Evolutionary conservation across 2,888 invertebrate genomes (phyloP).

Genomic region (Polymixis lichenea): DNA sequence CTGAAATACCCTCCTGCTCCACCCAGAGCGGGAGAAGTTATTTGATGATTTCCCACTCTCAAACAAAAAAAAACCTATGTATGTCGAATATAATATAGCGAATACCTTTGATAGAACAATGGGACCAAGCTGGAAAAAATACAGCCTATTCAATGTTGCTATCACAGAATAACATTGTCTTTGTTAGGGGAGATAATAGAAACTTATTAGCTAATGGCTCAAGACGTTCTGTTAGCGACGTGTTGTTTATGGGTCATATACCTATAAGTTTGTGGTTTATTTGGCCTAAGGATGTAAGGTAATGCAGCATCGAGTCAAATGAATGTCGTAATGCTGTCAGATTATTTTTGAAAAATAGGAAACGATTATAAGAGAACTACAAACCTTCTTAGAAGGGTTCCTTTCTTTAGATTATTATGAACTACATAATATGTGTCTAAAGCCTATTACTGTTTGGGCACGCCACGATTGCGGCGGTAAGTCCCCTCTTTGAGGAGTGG

Average conservation of each 20-base stretch:
- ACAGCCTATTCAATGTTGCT: background rate
- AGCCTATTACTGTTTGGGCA: no score
- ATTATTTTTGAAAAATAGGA: background rate
- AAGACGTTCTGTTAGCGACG: slow-evolving; percentile 10
- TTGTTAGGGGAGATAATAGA: slow-evolving; percentile 5
- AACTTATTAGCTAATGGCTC: slow-evolving; percentile 49
- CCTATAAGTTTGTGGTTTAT: slow-evolving; percentile 9
- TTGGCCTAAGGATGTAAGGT: background rate
- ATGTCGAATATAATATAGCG: no score
- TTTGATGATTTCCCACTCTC: no score
- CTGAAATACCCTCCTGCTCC: no score
- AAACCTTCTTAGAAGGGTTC: accelerated
- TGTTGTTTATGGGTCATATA: slow-evolving; percentile 15
- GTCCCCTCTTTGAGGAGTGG: no score
- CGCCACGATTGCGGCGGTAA: no score
- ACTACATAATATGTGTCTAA: background rate
- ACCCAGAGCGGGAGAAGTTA: no score
- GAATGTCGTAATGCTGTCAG: slow-evolving; percentile 13
- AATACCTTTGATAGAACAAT: background rate
- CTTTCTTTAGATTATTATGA: background rate
- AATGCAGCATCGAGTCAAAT: slow-evolving; percentile 1
- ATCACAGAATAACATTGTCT: slow-evolving; percentile 19
- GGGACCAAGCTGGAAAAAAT: background rate
- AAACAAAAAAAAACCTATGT: no score
- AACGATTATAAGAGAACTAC: background rate